Evolutionary conservation across 2,888 invertebrate genomes (phyloP).

Genomic region (Deilephila porcellus): DNA sequence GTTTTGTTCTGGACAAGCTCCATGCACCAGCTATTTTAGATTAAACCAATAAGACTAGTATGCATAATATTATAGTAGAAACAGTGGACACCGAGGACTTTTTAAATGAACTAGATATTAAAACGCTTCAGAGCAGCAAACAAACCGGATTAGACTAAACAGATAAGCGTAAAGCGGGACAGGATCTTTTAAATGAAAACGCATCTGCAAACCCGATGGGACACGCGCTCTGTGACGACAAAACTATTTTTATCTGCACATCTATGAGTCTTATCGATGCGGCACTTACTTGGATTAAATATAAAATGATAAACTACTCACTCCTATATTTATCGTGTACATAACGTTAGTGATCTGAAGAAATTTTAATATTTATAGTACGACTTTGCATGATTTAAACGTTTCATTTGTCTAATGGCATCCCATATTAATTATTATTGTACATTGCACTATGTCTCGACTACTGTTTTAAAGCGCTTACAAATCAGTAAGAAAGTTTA

Average conservation of each 20-base stretch:
- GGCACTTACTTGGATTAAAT: neutral
- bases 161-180: slow-evolving; percentile 11
- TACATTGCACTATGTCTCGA: too few relatives aligned
- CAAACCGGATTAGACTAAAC: slow-evolving; percentile 14
- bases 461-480: too few relatives aligned
- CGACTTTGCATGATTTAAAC: too few relatives aligned
- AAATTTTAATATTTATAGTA: too few relatives aligned
- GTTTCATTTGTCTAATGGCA: too few relatives aligned
- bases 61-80: neutral
- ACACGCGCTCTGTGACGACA: neutral
- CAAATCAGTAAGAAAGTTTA: too few relatives aligned
- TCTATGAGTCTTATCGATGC: neutral
- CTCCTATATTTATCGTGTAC: too few relatives aligned
- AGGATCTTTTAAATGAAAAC: slow-evolving; percentile 20
- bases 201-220: slow-evolving; percentile 13
- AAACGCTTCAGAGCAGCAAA: slow-evolving; percentile 3
- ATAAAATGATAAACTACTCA: neutral
- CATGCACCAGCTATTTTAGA: neutral
- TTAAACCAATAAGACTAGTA: neutral
- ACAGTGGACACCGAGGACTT: neutral
- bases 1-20: neutral
- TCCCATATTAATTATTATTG: too few relatives aligned
- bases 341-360: too few relatives aligned
- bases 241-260: neutral
- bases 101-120: slow-evolving; percentile 20